Conservation (phyloP, 2,113 vertebrate genomes). For the Lontra canadensis region DNA sequence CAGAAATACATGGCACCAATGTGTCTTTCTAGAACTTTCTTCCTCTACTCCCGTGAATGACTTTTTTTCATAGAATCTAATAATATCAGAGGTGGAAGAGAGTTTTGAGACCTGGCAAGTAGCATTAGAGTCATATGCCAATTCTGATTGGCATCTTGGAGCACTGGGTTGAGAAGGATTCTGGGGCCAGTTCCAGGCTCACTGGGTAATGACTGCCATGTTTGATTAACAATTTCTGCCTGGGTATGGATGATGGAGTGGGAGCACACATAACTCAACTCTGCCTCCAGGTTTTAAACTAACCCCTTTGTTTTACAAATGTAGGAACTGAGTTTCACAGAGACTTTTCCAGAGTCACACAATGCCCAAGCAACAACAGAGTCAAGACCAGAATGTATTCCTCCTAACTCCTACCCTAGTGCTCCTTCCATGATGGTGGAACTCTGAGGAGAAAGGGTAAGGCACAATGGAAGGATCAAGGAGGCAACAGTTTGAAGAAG, state of each 20-base stretch:
- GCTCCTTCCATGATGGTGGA: not conserved
- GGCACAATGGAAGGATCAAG: not conserved
- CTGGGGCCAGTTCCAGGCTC: not conserved
- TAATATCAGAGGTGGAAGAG: not conserved
- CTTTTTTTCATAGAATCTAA: not conserved
- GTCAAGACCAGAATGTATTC: not conserved
- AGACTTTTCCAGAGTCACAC: not conserved
- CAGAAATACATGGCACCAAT: not conserved
- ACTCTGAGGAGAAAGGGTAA: not conserved
- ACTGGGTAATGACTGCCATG: not conserved
- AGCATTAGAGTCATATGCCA: not conserved
- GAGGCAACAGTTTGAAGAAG: not conserved
- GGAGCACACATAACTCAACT: not conserved
- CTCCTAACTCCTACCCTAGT: not conserved
- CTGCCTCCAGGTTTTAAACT: not conserved
- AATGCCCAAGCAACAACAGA: not conserved
- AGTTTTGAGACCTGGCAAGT: not conserved
- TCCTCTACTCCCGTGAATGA: not conserved
- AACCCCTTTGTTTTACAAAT: not conserved
- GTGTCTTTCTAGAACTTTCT: not conserved
- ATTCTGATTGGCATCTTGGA: not conserved
- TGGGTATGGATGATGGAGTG: not conserved
- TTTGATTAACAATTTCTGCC: not conserved
- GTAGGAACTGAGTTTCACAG: not conserved
- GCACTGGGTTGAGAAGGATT: not conserved